Evolutionary conservation across 2,113 vertebrate species (phyloP), one percentile per base, ranked within the genome.

Genomic region (Heterotis niloticus): DNA sequence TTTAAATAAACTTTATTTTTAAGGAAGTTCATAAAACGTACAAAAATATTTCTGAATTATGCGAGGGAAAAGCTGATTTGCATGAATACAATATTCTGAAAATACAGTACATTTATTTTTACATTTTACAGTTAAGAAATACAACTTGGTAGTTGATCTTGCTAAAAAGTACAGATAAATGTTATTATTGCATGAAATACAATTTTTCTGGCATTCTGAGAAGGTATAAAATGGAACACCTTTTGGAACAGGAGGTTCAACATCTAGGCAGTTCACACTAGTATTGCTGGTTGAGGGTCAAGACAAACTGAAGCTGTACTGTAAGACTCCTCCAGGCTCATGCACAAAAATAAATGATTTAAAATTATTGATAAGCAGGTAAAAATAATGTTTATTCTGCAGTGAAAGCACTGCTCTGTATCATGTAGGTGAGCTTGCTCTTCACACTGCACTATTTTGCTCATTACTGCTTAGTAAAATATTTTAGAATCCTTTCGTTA

Each of bases 91-190:
- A 64, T 20, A 64, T 64, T 64, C 17, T n/a, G 51, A 72, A 23
- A 52, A 23, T 72, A 51, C 69, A 51, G 18, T 72, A 72, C 51
- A 74, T 74, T 57, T 54, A 74, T 74, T 74, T 74, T 74, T 74
- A 74, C 71, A 74, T 74, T 74, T 73, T 74, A 74, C 71, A 74
- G 26, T 74, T 54, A 57, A 57, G 23, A 10, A 72, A 52, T 18
- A 72, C 54, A 18, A 51, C 54, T 72, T 52, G 23, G 11, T 52
- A 72, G 51, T 54, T 72, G 34, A 72, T 72, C 54, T 72, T 54
- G 12, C 34, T 7, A n/a, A 20, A 44, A 20, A 44, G 34, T 44
- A 44, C n/a, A n/a, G 7, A 44, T 44, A 44, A 44, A 44, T 44
- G 34, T 44, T 44, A 44, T 44, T 44, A 7, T 44, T 44, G 34